Conservation (phyloP, 2,113 vertebrate genomes). For the Rousettus leschenaultii region DNA sequence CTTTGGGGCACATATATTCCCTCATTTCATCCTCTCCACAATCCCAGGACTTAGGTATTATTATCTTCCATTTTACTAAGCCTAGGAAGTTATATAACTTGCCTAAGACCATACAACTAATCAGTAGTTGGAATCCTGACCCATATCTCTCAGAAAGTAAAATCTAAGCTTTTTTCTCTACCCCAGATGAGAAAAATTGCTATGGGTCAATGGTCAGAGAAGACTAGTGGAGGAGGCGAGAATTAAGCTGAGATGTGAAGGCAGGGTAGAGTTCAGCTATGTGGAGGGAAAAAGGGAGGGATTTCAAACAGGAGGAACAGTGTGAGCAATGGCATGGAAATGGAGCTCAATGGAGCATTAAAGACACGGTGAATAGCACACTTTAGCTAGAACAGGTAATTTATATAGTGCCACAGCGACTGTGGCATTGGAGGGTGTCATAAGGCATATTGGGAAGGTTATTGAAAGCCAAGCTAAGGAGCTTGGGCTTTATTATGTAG, state of each 20-base stretch:
- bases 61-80: not conserved
- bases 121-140: not conserved
- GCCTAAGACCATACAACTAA: not conserved
- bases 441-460: slow-evolving; percentile 22
- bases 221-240: not conserved
- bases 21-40: not conserved
- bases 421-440: not conserved
- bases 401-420: not conserved
- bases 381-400: not conserved
- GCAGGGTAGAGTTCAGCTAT: not conserved
- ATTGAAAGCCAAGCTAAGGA: slow-evolving; percentile 36
- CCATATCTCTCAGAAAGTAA: not conserved
- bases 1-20: not conserved
- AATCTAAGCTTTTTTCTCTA: not conserved
- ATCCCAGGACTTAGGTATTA: not conserved
- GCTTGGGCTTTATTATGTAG: slow-evolving; percentile 1
- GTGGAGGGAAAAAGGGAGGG: not conserved
- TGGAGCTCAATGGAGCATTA: not conserved
- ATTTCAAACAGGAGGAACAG: not conserved
- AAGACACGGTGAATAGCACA: not conserved
- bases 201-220: not conserved
- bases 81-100: not conserved
- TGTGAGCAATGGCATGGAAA: not conserved
- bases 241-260: not conserved
- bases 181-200: not conserved